Evolutionary conservation across 2,888 invertebrate genomes (phyloP), one percentile per base, ranked within the genome.

Genomic region (Pristionchus arcanus): DNA sequence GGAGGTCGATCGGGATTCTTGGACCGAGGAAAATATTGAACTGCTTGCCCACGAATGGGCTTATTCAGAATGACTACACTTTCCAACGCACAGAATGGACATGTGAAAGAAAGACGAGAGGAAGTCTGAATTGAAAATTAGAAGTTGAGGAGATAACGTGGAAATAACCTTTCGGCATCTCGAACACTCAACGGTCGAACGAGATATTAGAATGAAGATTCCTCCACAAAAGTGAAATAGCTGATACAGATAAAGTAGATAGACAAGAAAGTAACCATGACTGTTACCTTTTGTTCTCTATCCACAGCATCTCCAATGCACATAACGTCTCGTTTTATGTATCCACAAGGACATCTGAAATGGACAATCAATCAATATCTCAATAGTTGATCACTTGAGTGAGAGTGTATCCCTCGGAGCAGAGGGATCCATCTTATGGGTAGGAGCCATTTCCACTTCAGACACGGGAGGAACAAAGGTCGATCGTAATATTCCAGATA

Each of bases 171-270:
- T 86, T 11, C 86, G 59, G 42, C 86, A 86, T 66, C 86, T 31
- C 9, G 86, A 86, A n/a, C 86, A 86, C n/a, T 86, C 86, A 9
- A 86, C 42, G 0, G 37, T 86, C 0, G 63, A 21, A 19, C 5
- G 37, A 13, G 86, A 59, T 9, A 86, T 49, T 15, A 86, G 42
- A 63, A 86, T 86, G 66, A 86, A 86, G 9, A 86, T n/a, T 15
- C 86, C 86, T 34, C 86, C 86, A 37, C 86, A 86, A 37, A 86
- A 86, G n/a, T 86, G 86, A 25, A 63, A 86, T 16, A 86, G 42
- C 86, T 86, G 63, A 86, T 13, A 13, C 31, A 37, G 21, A 37
- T 77, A 16, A 77, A 3, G 21, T 42, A 84, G 9, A 5, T 83
- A 49, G n/a, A 85, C 34, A 34, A 28, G 21, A 16, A 15, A 7